phyloP scores from a whole-genome alignment of 2,113 vertebrate species.

The Neodontobutis hainanensis region DNA sequence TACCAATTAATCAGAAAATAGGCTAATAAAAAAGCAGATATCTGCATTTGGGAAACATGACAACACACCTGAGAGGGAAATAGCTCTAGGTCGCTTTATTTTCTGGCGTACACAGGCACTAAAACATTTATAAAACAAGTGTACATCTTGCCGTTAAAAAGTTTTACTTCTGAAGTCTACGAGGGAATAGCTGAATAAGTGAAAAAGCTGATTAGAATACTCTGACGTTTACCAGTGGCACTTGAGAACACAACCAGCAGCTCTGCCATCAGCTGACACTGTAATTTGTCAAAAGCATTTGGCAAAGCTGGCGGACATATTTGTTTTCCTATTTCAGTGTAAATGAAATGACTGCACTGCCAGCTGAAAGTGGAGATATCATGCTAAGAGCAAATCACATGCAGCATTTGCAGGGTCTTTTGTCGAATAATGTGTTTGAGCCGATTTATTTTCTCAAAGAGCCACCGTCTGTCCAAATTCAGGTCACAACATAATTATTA shows the following conservation, averaged over 20 bases:
- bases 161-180: not conserved
- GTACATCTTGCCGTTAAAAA: not conserved
- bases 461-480: not conserved
- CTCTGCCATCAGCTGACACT: conserved; percentile 39
- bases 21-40: too few relatives aligned
- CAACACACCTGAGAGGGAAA: too few relatives aligned
- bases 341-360: conserved; percentile 5
- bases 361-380: conserved; percentile 5
- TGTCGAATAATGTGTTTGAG: not conserved
- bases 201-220: conserved; percentile 43
- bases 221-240: conserved; percentile 38
- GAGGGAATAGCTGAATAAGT: not conserved
- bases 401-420: not conserved
- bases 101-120: too few relatives aligned
- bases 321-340: conserved; percentile 29
- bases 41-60: too few relatives aligned
- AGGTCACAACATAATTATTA: conserved; percentile 34
- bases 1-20: too few relatives aligned
- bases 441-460: conserved; percentile 4
- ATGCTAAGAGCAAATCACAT: not conserved
- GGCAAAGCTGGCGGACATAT: conserved; percentile 15
- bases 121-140: not conserved
- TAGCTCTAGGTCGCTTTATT: too few relatives aligned
- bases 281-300: conserved; percentile 40
- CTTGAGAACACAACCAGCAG: conserved; percentile 44